Percentiles rank a stretch among this genome's conserved stretches.
Conservation (phyloP, 2,113 vertebrate species). For the Hyperopisus bebe region DNA sequence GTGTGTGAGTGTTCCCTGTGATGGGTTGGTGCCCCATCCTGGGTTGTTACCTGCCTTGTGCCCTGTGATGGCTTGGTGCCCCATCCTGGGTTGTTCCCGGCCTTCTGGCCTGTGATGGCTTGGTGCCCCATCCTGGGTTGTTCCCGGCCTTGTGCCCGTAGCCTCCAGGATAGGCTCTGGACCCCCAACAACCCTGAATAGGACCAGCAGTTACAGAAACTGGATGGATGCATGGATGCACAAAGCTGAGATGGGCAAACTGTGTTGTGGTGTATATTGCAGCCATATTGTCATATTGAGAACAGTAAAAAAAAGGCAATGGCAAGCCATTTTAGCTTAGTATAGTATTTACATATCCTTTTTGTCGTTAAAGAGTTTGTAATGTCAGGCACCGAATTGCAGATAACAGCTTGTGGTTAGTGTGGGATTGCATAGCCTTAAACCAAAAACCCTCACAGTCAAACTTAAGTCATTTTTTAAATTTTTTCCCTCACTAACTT, state of each 20-base stretch:
- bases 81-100: not conserved
- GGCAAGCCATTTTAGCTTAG: not conserved
- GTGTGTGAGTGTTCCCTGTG: not conserved
- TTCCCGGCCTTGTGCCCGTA: not conserved
- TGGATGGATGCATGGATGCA: not conserved
- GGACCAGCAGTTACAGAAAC: not conserved
- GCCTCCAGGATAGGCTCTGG: not conserved
- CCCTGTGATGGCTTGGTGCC: no score
- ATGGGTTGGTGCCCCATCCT: not conserved
- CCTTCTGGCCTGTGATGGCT: no score
- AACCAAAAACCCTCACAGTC: not conserved
- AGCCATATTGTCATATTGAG: not conserved
- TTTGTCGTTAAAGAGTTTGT: not conserved
- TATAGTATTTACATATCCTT: not conserved
- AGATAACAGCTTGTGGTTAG: not conserved
- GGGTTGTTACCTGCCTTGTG: not conserved
- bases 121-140: not conserved
- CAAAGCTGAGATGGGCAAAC: not conserved
- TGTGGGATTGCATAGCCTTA: not conserved
- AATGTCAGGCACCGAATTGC: not conserved
- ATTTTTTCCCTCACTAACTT: conserved; percentile 14
- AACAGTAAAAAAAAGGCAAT: not conserved
- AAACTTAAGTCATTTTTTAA: conserved; percentile 7
- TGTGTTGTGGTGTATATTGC: not conserved
- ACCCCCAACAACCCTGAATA: not conserved